Base-by-base conservation (phyloP, 2,888 invertebrate genomes). In the Scaptomyza parva region DNA sequence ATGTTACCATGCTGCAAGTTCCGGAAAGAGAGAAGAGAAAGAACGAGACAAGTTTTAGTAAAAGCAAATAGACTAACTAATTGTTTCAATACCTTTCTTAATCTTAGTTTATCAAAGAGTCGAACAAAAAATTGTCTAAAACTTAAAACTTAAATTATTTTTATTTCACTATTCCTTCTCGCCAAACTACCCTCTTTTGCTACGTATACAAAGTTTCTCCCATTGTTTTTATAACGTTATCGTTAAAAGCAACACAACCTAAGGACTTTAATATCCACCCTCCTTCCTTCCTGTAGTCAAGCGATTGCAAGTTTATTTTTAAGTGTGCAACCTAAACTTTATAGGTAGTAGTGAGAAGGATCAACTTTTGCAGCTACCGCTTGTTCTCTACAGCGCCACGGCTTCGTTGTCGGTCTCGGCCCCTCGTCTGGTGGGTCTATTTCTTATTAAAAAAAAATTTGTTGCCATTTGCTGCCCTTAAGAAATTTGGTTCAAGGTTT, bases 371-470 rank as follows among this genome's bases (percentile, higher is more conserved):
- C 9, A 37, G 57, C 26, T 24, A 28, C 47, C 59, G 62, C 50
- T 52, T 53, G 44, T 44, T 44, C 44, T 51, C 28, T 6, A 20
- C n/a, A 11, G 6, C n/a, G n/a, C n/a, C n/a, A n/a, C n/a, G 9
- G 17, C 0, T 8, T 28, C 28, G 2, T 2, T 14, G 7, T 35
- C 35, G 14, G 35, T 35, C 17, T 17, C 37, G 14, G 37, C 17
- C 9, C 33, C 17, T 12, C 7, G 39, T 8, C 43, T 59, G 51
- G 45, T 45, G 67, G 41, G 44, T 26, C 47, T 69, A 77, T 79
- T 82, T 82, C 79, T 82, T 82, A 82, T 79, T 76, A 86, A 80
- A 78, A 80, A n/a, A 81, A 86, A 86, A 82, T 76, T 76, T 83
- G 80, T 76, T 82, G 77, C 62, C 77, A 72, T 68, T 78, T 77